Evolutionary conservation across 2,797 vertebrate genomes (phyloP), one percentile per base, ranked within the genome.

Genomic region (Poeciliopsis turneri): DNA sequence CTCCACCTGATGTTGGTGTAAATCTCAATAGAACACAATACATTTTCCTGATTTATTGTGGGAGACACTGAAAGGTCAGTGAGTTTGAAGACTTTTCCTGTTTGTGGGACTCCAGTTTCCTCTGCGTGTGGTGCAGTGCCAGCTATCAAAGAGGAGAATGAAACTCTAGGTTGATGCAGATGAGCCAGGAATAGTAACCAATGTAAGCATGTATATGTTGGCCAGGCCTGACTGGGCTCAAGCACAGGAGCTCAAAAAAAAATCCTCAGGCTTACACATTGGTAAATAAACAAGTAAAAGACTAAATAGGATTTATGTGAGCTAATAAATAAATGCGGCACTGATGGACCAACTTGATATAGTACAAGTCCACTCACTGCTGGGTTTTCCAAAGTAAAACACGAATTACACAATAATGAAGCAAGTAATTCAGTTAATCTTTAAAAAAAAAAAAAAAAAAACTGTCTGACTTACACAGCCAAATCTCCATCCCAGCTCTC

Each of bases 401-500:
- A 28, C 25, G 2, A 43, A 45, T 45, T 28, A 45, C 5, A 16
- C 12, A 70, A 25, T 41, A 70, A 12, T 25, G 18, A 70, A 70
- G 41, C 5, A 70, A 70, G 16, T 43, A 25, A 69, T 69, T 69
- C 23, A 69, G 39, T 1, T 13, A 25, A 12, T 25, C 23, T 69
- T 69, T 43, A 23, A n/a, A 69, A 43, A 20, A 8, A 0, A n/a
- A 69, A 6, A 41, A 41, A 20, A 12, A 41, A 23, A 39, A 69
- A 43, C 68, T 45, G 39, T 3, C 13, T 25, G 64, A 13, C 70
- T 75, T 82, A 70, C 61, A 73, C 72, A 82, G 79, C 74, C 81
- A 18, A 28, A 51, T 25, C 74, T 71, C 43, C 55, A 79, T 30
- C 57, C 30, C 61, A 1, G 41, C 64, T 78, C 49, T 73, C 59